Base-by-base conservation (phyloP, 2,113 vertebrate species). In the Nothocercus julius region DNA sequence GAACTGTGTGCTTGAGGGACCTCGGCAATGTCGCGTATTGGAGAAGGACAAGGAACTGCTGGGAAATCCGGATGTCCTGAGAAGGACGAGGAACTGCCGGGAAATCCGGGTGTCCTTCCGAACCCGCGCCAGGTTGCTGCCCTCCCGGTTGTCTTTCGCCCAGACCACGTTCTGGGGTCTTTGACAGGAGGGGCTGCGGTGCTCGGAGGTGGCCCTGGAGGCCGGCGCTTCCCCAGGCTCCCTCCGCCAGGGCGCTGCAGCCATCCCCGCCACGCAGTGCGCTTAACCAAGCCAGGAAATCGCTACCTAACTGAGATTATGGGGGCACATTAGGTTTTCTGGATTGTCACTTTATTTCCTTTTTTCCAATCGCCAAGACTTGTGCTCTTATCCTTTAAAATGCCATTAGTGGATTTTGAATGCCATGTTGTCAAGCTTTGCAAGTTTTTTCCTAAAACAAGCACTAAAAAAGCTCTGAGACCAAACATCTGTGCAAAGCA, bases 201-300 rank as follows among this genome's bases (percentile, higher is more conserved):
- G 9, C 49, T 9, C 9, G 49, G 49, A 49, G 49, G 21, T 11
- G 49, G 21, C 49, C 3, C 3, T 4, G 44, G 45, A 44, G 27
- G 24, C 24, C 5, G 10, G 30, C 30, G 27, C 3, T 16, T n/a
- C 4, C 17, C 1, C 0, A 3, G 13, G 16, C 22, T 1, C n/a
- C 6, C 27, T 53, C 9, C 40, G 40, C 4, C 11, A 3, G 17
- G 1, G 30, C 2, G 51, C 9, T 1, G 28, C 32, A 58, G 9
- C 27, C 24, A 3, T 3, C 64, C 2, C 27, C 0, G 5, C 24
- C 8, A 8, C 5, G 0, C 58, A 15, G 4, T 5, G n/a, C 51
- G 9, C 30, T 56, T 27, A 10, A 38, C 20, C 40, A n/a, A 42
- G 53, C 44, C 4, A 42, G 51, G 22, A 27, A 0, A 1, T 25